phyloP scores from a whole-genome alignment of 1,140 invertebrate species.

The Caenorhabditis latens region DNA sequence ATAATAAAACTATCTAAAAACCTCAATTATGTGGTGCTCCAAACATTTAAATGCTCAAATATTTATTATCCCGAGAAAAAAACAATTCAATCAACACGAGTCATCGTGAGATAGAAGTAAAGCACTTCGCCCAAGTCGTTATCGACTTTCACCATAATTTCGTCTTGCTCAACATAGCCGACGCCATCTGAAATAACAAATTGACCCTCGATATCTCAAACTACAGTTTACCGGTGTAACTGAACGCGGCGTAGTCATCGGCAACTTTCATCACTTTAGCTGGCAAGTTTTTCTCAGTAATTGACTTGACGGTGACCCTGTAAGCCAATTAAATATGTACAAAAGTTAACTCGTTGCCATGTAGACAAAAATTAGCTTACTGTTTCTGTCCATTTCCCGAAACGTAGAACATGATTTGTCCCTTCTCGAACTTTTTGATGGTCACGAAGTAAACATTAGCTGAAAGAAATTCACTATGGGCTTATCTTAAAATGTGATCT shows the following conservation, averaged over 20 bases:
- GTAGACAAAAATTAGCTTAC: neutral
- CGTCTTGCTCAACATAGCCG: neutral
- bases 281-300: neutral
- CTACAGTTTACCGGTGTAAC: neutral
- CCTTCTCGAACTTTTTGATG: constrained; percentile 9
- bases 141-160: neutral
- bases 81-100: neutral
- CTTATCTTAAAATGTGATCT: neutral
- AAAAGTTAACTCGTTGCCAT: neutral
- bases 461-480: neutral
- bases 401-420: constrained; percentile 8
- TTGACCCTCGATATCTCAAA: neutral
- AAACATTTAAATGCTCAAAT: neutral
- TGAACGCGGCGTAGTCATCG: neutral
- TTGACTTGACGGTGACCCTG: neutral
- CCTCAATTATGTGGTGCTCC: too few species aligned
- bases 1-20: too few species aligned
- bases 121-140: neutral
- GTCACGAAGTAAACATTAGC: neutral
- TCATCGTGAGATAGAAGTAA: neutral
- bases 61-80: neutral
- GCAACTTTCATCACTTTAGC: neutral
- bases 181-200: neutral
- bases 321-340: neutral
- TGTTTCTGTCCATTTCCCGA: constrained; percentile 3